Evolutionary conservation across 2,888 invertebrate genomes (phyloP).

Genomic region (Ceramica pisi): DNA sequence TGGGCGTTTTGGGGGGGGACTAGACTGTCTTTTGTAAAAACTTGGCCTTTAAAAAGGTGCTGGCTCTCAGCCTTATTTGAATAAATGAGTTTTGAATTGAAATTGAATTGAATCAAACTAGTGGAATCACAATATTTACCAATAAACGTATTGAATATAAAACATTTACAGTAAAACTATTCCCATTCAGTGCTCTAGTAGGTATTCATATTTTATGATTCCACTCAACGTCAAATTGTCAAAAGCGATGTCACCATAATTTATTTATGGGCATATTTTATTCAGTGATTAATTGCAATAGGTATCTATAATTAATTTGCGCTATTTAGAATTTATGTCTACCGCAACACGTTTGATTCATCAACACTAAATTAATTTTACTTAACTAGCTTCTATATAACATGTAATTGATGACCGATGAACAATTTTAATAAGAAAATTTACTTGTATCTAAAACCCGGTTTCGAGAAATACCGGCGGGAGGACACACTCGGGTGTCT

Average conservation of each 20-base stretch:
- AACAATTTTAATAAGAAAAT: too few species aligned
- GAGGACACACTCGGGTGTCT: too few species aligned
- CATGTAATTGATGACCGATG: not conserved
- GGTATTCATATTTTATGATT: slow-evolving; percentile 13
- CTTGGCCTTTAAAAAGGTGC: too few species aligned
- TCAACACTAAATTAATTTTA: not conserved
- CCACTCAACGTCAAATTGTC: slow-evolving; percentile 7
- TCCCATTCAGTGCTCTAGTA: not conserved
- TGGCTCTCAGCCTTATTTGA: too few species aligned
- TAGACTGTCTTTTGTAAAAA: too few species aligned
- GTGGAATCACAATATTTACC: not conserved
- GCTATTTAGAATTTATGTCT: not conserved
- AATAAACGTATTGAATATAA: not conserved
- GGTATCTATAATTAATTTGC: not conserved
- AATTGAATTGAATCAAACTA: too few species aligned
- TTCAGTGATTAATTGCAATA: slow-evolving; percentile 1
- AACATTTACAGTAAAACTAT: not conserved
- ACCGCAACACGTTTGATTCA: slow-evolving; percentile 8
- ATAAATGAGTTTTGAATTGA: too few species aligned
- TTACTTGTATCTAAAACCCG: too few species aligned
- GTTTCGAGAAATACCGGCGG: too few species aligned
- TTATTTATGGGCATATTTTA: slow-evolving; percentile 6
- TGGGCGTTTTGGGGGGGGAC: too few species aligned
- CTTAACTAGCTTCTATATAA: not conserved
- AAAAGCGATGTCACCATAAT: slow-evolving; percentile 10